Evolutionary conservation across 1,140 invertebrate genomes (phyloP).

Genomic region (Meloidogyne hapla): DNA sequence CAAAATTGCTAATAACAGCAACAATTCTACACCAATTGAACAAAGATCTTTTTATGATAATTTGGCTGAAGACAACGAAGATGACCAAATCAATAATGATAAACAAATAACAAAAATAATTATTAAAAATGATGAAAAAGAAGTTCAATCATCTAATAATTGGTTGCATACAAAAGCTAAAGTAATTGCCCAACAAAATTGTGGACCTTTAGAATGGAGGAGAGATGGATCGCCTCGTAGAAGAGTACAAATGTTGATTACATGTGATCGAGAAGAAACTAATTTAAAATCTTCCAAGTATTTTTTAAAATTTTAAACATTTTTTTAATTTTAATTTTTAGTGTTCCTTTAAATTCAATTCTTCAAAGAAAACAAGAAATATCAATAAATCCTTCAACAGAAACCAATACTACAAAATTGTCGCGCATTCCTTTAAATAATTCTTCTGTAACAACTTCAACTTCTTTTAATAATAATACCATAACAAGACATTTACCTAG

Average conservation of each 20-base stretch:
- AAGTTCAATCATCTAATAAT: neutral
- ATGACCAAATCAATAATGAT: neutral
- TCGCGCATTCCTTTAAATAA: neutral
- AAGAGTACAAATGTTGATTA: neutral
- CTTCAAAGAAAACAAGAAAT: neutral
- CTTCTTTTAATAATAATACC: neutral
- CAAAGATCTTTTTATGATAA: constrained; percentile 23
- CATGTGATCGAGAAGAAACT: neutral
- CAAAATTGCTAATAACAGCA: too few relatives aligned
- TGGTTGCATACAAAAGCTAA: constrained; percentile 23
- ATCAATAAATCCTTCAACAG: neutral
- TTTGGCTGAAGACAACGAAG: neutral
- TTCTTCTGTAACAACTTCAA: neutral
- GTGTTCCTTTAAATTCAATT: neutral
- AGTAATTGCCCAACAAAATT: constrained; percentile 16
- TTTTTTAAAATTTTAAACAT: neutral
- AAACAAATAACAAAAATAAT: neutral
- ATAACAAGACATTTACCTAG: neutral
- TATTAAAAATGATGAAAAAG: neutral
- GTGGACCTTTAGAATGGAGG: constrained; percentile 1
- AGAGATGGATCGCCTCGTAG: neutral
- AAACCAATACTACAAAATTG: neutral
- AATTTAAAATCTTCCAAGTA: neutral
- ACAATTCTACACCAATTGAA: neutral
- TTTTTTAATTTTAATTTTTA: neutral